Conservation (phyloP, 2,888 invertebrate species). For the Branchellion lobata region DNA sequence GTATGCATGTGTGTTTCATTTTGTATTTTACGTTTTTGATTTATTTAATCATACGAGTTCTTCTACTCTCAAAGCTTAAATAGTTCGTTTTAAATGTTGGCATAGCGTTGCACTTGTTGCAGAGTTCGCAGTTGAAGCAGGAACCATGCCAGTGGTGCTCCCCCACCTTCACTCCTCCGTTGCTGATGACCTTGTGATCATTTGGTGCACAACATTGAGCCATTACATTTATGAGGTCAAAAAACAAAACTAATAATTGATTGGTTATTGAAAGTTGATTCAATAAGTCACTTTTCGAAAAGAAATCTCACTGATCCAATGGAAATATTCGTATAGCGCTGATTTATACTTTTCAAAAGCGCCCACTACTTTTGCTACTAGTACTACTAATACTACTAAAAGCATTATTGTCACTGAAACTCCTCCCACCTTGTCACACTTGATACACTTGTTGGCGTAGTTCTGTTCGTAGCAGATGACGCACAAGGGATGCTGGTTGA, state of each 20-base stretch:
- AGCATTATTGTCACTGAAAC: too few species aligned
- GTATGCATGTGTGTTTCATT: too few species aligned
- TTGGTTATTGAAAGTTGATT: too few species aligned
- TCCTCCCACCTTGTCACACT: conserved; percentile 16
- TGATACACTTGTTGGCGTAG: conserved; percentile 24
- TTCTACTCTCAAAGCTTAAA: not conserved
- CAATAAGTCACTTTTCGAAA: too few species aligned
- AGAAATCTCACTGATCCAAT: too few species aligned
- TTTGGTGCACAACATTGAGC: not conserved
- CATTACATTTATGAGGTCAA: too few species aligned
- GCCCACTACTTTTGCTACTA: too few species aligned
- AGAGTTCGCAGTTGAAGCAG: conserved; percentile 34
- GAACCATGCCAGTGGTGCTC: conserved; percentile 24
- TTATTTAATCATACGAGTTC: not conserved
- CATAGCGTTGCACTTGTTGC: conserved; percentile 10
- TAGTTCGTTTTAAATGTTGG: not conserved
- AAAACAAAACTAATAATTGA: too few species aligned
- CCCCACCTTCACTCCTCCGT: conserved; percentile 18
- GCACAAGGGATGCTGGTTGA: conserved; percentile 23
- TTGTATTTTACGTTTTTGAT: too few species aligned
- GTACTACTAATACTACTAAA: too few species aligned
- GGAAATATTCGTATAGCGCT: too few species aligned
- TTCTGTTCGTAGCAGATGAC: conserved; percentile 26
- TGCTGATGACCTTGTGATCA: conserved; percentile 30
- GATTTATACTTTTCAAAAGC: too few species aligned